A percentile compares a stretch with the other conserved stretches of the same genome.
Evolutionary conservation across 2,113 vertebrate genomes (phyloP).

Genomic region (Mionectes macconnelli): DNA sequence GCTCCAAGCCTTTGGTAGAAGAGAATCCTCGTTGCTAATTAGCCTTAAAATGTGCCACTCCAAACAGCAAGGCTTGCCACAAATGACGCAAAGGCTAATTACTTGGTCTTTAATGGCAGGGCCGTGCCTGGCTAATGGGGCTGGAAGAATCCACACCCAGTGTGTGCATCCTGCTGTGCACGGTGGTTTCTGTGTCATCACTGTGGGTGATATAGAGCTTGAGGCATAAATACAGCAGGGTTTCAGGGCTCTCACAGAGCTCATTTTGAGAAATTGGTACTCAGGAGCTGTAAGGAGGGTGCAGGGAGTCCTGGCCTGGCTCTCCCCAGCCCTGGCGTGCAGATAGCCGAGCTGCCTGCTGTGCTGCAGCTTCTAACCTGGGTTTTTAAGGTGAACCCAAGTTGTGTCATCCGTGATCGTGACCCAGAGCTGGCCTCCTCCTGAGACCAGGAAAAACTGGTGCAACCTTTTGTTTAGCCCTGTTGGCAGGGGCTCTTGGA

Average conservation of each 20-base stretch:
- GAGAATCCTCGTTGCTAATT: conserved; percentile 54
- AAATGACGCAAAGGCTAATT: conserved; percentile 61
- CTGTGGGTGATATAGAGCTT: background rate
- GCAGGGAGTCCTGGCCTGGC: background rate
- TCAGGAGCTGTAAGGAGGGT: background rate
- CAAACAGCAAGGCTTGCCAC: conserved; percentile 43
- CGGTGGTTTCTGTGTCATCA: conserved; percentile 34
- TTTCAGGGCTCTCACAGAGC: background rate
- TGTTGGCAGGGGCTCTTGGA: background rate
- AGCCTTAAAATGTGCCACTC: conserved; percentile 32
- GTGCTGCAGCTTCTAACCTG: background rate
- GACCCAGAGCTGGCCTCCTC: background rate
- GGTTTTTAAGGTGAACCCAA: background rate
- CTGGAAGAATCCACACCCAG: conserved; percentile 50
- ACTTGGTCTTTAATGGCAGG: conserved; percentile 29
- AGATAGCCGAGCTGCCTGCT: background rate
- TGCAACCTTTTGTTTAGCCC: background rate
- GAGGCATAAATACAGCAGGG: background rate
- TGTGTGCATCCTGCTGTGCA: conserved; percentile 43
- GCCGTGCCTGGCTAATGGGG: conserved; percentile 43
- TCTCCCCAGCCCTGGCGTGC: rapidly evolving
- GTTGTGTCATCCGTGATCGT: rapidly evolving
- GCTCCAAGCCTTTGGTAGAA: conserved; percentile 36
- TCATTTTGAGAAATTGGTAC: background rate
- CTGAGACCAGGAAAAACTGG: background rate